Conservation (phyloP, 2,113 vertebrate species). For the Cettia cetti region DNA sequence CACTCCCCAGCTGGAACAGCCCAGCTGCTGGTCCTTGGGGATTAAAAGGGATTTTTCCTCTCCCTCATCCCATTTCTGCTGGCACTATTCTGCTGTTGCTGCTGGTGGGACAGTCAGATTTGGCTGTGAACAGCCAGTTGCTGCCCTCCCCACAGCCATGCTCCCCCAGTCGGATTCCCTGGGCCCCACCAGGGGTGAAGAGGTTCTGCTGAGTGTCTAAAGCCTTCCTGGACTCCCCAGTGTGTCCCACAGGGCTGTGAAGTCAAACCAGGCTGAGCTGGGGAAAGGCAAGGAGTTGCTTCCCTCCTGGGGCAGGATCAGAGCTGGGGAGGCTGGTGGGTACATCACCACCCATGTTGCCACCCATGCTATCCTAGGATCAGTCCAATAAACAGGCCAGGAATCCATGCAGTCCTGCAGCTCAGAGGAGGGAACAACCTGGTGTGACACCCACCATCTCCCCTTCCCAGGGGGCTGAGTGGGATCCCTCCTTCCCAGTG, state of each 20-base stretch:
- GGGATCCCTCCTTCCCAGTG: background rate
- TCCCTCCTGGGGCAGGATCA: background rate
- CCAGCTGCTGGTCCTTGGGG: background rate
- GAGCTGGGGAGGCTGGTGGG: background rate
- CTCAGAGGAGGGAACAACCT: background rate
- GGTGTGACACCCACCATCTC: background rate
- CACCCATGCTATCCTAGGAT: background rate
- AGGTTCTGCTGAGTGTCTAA: background rate
- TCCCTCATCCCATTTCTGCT: background rate
- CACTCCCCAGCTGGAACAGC: background rate
- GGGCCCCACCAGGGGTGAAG: too few relatives aligned
- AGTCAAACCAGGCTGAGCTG: background rate
- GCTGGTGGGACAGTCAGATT: background rate
- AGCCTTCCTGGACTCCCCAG: background rate
- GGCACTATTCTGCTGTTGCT: background rate
- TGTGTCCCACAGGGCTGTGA: background rate
- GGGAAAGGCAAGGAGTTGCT: background rate
- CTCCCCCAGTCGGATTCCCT: rapidly evolving
- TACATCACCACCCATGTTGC: background rate
- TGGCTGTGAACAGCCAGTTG: background rate
- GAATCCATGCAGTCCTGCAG: background rate
- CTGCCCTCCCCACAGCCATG: rapidly evolving
- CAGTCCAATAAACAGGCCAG: background rate
- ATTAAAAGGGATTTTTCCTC: background rate
- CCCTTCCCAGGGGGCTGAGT: background rate